Conservation (phyloP, 2,113 vertebrate species). For the Camelus bactrianus region DNA sequence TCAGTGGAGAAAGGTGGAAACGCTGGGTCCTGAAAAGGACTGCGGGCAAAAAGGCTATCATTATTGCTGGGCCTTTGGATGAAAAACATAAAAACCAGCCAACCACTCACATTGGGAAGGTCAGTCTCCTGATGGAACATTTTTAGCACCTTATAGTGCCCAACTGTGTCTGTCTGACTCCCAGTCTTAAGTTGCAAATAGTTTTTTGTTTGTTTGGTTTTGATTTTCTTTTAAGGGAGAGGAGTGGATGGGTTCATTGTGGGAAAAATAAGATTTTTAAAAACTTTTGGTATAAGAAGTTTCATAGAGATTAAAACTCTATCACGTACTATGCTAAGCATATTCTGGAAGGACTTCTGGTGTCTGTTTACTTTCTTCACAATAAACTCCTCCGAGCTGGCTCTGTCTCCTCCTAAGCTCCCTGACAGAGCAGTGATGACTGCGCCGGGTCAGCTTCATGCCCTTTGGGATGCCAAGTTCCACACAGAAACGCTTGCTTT, state of each 20-base stretch:
- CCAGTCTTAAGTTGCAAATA: neutral
- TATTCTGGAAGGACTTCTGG: slow-evolving; percentile 55
- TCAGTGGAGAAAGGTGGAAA: neutral
- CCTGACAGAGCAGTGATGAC: slow-evolving; percentile 51
- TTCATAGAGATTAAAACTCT: slow-evolving; percentile 44
- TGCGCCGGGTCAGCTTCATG: neutral
- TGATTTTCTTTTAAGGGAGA: neutral
- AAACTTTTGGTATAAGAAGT: neutral
- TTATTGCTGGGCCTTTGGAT: neutral
- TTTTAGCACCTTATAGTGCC: neutral
- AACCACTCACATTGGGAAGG: neutral
- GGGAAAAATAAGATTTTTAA: neutral
- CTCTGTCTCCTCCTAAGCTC: slow-evolving; percentile 24
- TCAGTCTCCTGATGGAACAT: too few species aligned
- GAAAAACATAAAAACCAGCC: neutral
- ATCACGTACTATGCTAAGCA: slow-evolving; percentile 8
- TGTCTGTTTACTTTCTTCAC: slow-evolving; percentile 13
- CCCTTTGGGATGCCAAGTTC: slow-evolving; percentile 12
- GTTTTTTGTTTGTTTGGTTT: neutral
- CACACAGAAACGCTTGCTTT: slow-evolving; percentile 21
- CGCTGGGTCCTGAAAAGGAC: neutral
- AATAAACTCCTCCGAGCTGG: slow-evolving; percentile 21
- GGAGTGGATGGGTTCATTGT: neutral
- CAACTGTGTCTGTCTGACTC: neutral
- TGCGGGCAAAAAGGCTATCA: neutral